A percentile compares a stretch with the other conserved stretches of the same genome.
phyloP scores from a whole-genome alignment of 2,797 vertebrate genomes.

The Amblyopsis hoosieri region DNA sequence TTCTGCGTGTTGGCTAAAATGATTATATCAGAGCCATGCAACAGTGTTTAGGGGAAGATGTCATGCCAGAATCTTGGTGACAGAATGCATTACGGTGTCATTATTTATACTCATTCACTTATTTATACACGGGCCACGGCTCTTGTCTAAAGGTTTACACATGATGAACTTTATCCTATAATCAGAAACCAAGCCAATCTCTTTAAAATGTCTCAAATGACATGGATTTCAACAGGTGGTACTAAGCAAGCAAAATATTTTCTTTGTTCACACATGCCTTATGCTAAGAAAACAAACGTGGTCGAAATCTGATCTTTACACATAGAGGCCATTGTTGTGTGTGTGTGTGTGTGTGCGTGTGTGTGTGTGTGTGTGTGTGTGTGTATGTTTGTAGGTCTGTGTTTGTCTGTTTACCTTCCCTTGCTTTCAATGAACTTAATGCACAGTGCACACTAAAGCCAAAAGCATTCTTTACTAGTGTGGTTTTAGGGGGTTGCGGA shows the following conservation, averaged over 20 bases:
- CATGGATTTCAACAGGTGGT: conserved; percentile 70
- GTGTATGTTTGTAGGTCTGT: conserved; percentile 31
- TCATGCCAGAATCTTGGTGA: no score
- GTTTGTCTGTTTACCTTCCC: conserved; percentile 59
- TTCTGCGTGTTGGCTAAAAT: no score
- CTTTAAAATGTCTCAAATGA: conserved; percentile 64
- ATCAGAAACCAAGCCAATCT: conserved; percentile 45
- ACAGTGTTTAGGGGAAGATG: no score
- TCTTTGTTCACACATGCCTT: conserved; percentile 78
- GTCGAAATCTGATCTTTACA: conserved; percentile 81
- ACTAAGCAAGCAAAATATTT: conserved; percentile 74
- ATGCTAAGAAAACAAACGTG: conserved; percentile 82
- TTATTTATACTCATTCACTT: not conserved
- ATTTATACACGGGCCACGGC: not conserved
- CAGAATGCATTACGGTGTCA: no score
- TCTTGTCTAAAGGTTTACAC: no score
- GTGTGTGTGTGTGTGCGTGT: conserved; percentile 31
- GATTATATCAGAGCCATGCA: no score
- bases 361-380: conserved; percentile 23
- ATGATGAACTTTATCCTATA: conserved; percentile 17
- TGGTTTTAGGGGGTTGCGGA: not conserved
- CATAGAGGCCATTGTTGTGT: conserved; percentile 73
- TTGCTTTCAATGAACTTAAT: conserved; percentile 55
- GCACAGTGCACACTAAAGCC: conserved; percentile 31
- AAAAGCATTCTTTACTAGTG: conserved; percentile 34